A percentile compares a stretch with the other conserved stretches of the same genome.
phyloP scores from a whole-genome alignment of 2,113 vertebrate species.

The Poecilia latipinna region DNA sequence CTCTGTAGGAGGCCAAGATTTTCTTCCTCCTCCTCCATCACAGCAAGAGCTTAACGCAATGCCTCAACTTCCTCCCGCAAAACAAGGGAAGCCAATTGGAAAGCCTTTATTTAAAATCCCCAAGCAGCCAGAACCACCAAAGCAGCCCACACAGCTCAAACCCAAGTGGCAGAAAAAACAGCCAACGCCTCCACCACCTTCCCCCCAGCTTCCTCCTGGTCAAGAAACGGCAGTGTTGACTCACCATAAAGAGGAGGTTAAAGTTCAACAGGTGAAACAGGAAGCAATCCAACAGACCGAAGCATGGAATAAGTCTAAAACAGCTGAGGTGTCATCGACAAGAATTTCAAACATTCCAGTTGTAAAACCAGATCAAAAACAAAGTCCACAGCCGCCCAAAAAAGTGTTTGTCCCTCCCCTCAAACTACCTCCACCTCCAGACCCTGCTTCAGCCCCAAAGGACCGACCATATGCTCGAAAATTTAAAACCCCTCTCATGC shows the following conservation, averaged over 20 bases:
- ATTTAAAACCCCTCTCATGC: slow-evolving; percentile 95
- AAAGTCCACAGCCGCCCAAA: slow-evolving; percentile 64
- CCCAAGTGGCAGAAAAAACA: slow-evolving; percentile 79
- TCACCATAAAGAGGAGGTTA: slow-evolving; percentile 23
- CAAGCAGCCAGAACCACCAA: slow-evolving; percentile 75
- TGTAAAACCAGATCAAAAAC: slow-evolving; percentile 36
- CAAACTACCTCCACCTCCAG: slow-evolving; percentile 81
- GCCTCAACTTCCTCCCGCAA: slow-evolving; percentile 64
- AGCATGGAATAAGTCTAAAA: slow-evolving; percentile 45
- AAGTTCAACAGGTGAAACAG: slow-evolving; percentile 55
- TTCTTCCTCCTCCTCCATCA: slow-evolving; percentile 76
- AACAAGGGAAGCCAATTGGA: slow-evolving; percentile 55
- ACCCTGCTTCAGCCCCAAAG: slow-evolving; percentile 63
- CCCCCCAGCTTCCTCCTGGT: slow-evolving; percentile 55
- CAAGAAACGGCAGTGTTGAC: slow-evolving; percentile 26
- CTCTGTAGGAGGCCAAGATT: slow-evolving; percentile 56
- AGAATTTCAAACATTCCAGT: slow-evolving; percentile 53
- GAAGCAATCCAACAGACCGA: slow-evolving; percentile 50
- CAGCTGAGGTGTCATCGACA: slow-evolving; percentile 18
- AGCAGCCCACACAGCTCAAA: slow-evolving; percentile 66
- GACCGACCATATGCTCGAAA: slow-evolving; percentile 82
- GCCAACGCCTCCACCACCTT: slow-evolving; percentile 44
- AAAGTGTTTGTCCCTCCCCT: slow-evolving; percentile 73
- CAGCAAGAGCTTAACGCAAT: slow-evolving; percentile 77
- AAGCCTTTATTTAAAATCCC: slow-evolving; percentile 79